Evolutionary conservation across 2,888 invertebrate species (phyloP).

Genomic region (Tenodera sinensis): DNA sequence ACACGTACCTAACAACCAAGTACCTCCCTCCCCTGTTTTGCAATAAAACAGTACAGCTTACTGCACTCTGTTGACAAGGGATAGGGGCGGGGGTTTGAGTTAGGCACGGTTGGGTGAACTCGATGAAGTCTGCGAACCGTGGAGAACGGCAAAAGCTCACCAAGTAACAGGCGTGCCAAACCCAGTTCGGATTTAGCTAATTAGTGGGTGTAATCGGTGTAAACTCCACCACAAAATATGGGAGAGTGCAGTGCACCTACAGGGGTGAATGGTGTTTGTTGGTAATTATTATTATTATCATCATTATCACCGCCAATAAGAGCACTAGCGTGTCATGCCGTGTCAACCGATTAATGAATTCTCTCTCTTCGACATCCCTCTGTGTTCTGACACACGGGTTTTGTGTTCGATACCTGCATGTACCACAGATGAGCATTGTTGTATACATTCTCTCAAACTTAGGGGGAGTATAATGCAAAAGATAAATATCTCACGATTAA

Average conservation of each 20-base stretch:
- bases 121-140: neutral
- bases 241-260: neutral
- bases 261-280: neutral
- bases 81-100: neutral
- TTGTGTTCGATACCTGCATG: neutral
- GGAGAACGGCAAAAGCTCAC: neutral
- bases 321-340: slow-evolving; percentile 12
- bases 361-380: neutral
- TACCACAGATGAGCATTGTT: neutral
- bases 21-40: neutral
- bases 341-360: slow-evolving; percentile 7
- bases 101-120: neutral
- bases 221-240: slow-evolving; percentile 20
- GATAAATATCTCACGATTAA: too few relatives aligned
- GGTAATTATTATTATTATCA: neutral
- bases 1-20: neutral
- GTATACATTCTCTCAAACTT: neutral
- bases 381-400: neutral
- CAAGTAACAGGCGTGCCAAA: neutral
- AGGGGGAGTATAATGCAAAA: too few relatives aligned
- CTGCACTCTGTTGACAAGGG: neutral
- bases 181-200: slow-evolving; percentile 12
- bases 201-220: slow-evolving; percentile 26
- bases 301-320: neutral
- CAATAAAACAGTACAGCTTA: neutral